Percentiles rank a stretch among this genome's conserved stretches.
phyloP scores from a whole-genome alignment of 2,888 invertebrate species.

The Spilosoma lubricipeda region DNA sequence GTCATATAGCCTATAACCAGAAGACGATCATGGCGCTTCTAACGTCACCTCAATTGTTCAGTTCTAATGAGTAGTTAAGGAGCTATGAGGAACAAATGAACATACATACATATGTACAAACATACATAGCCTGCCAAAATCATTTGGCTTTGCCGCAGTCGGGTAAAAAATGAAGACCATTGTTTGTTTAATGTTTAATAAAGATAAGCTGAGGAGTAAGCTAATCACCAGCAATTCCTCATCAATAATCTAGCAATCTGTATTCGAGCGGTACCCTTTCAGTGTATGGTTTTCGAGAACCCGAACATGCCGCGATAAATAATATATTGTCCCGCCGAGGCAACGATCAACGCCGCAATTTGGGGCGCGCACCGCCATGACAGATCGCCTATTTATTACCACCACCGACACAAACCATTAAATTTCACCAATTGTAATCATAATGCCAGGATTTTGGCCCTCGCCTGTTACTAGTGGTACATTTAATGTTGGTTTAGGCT shows the following conservation, averaged over 20 bases:
- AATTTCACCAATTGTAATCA: not conserved
- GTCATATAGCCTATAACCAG: too few relatives aligned
- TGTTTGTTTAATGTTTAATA: not conserved
- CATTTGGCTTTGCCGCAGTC: too few relatives aligned
- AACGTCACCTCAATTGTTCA: too few relatives aligned
- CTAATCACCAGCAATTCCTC: not conserved
- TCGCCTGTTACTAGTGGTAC: not conserved
- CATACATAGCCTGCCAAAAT: too few relatives aligned
- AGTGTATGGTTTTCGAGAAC: not conserved
- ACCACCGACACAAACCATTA: not conserved
- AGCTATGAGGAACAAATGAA: too few relatives aligned
- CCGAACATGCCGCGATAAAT: not conserved
- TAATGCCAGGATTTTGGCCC: not conserved
- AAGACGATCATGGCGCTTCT: too few relatives aligned
- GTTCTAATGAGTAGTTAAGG: too few relatives aligned
- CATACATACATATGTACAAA: too few relatives aligned
- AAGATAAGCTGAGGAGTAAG: not conserved
- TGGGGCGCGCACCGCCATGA: not conserved
- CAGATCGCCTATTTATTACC: constrained; percentile 4
- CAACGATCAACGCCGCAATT: not conserved
- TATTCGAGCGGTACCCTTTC: not conserved
- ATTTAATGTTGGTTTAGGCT: not conserved
- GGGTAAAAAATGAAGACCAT: not conserved
- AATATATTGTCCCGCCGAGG: not conserved
- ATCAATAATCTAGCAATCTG: not conserved